phyloP scores from a whole-genome alignment of 2,113 vertebrate species.

The Pipa parva region DNA sequence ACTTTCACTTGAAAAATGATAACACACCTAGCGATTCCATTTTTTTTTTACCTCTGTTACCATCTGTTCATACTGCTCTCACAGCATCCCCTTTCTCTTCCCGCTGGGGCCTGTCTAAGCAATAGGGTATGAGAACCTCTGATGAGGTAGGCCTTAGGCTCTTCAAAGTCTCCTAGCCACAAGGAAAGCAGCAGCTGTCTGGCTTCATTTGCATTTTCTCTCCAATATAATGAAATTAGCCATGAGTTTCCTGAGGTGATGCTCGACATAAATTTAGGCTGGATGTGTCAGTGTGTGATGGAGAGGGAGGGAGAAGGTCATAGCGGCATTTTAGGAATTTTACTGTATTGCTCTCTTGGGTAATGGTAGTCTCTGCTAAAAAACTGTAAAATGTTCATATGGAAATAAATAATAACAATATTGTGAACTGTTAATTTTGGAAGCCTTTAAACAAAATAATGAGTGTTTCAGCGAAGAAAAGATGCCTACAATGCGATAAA shows the following conservation, averaged over 20 bases:
- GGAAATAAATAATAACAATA: no score
- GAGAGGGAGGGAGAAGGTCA: constrained; percentile 70
- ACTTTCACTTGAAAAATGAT: constrained; percentile 50
- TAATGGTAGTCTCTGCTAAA: neutral
- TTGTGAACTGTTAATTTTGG: no score
- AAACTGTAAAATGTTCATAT: constrained; percentile 51
- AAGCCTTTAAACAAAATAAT: no score
- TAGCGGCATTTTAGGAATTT: constrained; percentile 47
- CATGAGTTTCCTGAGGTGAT: constrained; percentile 96
- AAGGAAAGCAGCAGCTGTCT: constrained; percentile 90
- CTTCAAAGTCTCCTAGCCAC: constrained; percentile 82
- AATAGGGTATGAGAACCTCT: constrained; percentile 69
- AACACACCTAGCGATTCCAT: constrained; percentile 55
- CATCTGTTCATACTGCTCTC: constrained; percentile 81
- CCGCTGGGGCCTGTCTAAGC: constrained; percentile 76
- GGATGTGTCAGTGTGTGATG: constrained; percentile 67
- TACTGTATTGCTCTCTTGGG: constrained; percentile 46
- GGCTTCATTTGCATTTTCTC: constrained; percentile 92
- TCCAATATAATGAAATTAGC: constrained; percentile 97
- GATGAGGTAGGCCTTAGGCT: constrained; percentile 78
- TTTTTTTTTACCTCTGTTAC: constrained; percentile 60
- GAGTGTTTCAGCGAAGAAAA: no score
- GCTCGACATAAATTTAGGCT: constrained; percentile 71
- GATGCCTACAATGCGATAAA: no score
- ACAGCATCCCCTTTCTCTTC: constrained; percentile 62